phyloP scores from a whole-genome alignment of 1,140 invertebrate genomes.

The Drosophila ficusphila region DNA sequence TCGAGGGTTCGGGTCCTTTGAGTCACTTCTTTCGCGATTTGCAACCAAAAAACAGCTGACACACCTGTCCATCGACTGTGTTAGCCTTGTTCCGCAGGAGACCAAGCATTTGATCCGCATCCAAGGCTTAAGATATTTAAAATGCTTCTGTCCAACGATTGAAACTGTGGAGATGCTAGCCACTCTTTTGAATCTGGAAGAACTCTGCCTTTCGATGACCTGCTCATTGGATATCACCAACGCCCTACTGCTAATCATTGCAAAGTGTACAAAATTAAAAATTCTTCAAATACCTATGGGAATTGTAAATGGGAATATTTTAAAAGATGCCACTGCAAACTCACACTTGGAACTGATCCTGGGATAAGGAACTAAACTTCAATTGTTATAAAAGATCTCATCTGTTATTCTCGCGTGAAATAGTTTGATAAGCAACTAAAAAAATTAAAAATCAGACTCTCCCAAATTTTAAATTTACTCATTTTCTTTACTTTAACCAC shows the following conservation, averaged over 20 bases:
- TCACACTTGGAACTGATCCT: no score
- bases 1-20: constrained; percentile 47
- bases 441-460: no score
- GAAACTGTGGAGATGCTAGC: constrained; percentile 44
- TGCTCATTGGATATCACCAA: constrained; percentile 41
- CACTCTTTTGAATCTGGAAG: constrained; percentile 21
- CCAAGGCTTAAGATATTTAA: constrained; percentile 36
- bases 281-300: constrained; percentile 37
- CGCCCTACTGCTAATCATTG: constrained; percentile 36
- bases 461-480: no score
- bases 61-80: constrained; percentile 52
- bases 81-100: constrained; percentile 42
- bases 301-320: constrained; percentile 12
- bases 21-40: constrained; percentile 35
- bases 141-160: constrained; percentile 50
- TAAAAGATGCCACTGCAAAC: constrained; percentile 22
- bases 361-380: no score
- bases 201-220: constrained; percentile 58
- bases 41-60: constrained; percentile 32
- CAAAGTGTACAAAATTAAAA: constrained; percentile 39
- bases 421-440: no score
- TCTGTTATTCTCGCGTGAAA: no score
- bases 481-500: constrained; percentile 1
- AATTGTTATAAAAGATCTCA: no score
- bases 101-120: constrained; percentile 32